Percentiles rank a stretch among this genome's conserved stretches.
phyloP scores from a whole-genome alignment of 2,113 vertebrate species.

The Cricetomys ansorgei region DNA sequence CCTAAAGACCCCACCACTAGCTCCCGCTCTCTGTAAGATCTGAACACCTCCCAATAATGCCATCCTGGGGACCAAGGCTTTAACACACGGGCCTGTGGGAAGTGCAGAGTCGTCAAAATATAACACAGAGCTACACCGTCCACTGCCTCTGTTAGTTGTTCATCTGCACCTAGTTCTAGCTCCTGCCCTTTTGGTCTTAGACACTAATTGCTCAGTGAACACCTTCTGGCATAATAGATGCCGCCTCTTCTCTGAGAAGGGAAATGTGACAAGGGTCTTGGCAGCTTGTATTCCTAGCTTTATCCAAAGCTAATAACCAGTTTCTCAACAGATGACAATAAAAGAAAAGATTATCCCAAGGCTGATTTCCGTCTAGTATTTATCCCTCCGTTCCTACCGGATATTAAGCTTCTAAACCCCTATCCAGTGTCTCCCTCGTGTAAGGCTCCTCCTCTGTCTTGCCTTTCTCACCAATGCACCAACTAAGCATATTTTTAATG shows the following conservation, averaged over 20 bases:
- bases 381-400: background rate
- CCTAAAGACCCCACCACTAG: background rate
- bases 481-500: background rate
- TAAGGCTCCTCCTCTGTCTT: background rate
- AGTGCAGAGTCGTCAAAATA: background rate
- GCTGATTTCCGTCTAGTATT: background rate
- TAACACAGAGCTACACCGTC: background rate
- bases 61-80: background rate
- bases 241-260: background rate
- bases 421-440: background rate
- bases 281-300: background rate
- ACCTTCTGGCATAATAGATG: background rate
- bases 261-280: background rate
- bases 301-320: background rate
- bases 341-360: background rate
- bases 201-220: background rate
- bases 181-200: background rate
- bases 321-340: background rate
- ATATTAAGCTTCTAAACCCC: background rate
- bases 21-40: background rate
- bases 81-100: background rate
- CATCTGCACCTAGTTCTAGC: background rate
- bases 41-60: background rate
- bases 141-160: background rate
- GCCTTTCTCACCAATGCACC: background rate